phyloP scores from a whole-genome alignment of 2,113 vertebrate species.

The Uropsilus gracilis region DNA sequence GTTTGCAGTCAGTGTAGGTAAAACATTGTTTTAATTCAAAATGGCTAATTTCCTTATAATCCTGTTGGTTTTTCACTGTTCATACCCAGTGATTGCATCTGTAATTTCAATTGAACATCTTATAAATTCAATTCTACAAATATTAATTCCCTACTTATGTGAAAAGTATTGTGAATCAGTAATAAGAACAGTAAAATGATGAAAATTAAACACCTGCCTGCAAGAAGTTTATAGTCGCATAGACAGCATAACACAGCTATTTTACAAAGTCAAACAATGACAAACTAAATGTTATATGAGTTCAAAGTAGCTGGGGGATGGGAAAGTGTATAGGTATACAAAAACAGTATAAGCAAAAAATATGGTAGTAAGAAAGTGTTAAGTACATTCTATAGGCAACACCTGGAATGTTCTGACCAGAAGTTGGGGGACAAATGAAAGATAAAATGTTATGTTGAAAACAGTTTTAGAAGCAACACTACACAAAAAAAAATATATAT shows the following conservation, averaged over 20 bases:
- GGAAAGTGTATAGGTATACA: background rate
- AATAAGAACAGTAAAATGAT: conserved; percentile 13
- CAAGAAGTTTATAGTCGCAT: background rate
- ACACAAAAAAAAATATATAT: background rate
- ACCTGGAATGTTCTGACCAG: background rate
- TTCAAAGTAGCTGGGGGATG: background rate
- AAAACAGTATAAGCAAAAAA: background rate
- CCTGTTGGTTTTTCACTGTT: background rate
- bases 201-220: conserved; percentile 41
- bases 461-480: background rate
- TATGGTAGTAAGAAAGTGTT: background rate
- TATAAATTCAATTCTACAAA: conserved; percentile 47
- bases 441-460: background rate
- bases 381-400: background rate
- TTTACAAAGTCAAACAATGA: conserved; percentile 5
- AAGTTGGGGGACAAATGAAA: background rate
- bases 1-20: background rate
- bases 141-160: background rate
- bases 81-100: background rate
- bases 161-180: conserved; percentile 18
- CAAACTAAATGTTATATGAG: background rate
- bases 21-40: conserved; percentile 48
- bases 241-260: background rate
- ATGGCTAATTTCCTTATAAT: conserved; percentile 7
- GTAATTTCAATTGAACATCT: background rate